phyloP scores from a whole-genome alignment of 1,140 invertebrate species.

The Eulimnadia texana region DNA sequence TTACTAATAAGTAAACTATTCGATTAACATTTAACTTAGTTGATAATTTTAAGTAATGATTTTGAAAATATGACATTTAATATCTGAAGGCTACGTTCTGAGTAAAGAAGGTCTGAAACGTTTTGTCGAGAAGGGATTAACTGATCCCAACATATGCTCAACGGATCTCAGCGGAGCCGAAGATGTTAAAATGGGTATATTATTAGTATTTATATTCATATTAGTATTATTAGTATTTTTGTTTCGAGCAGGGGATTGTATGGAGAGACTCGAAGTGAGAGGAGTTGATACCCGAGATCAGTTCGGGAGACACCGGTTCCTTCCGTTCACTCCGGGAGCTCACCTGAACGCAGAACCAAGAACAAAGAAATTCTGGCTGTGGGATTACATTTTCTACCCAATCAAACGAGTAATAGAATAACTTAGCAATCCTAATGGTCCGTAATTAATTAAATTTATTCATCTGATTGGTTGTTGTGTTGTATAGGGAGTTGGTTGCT shows the following conservation, averaged over 20 bases:
- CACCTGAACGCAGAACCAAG: slow-evolving; percentile 75
- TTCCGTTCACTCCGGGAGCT: slow-evolving; percentile 83
- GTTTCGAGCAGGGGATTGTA: slow-evolving; percentile 48
- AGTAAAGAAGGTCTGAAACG: slow-evolving; percentile 16
- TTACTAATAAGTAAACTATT: too few species aligned
- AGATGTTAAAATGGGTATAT: slow-evolving; percentile 16
- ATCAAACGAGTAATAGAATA: slow-evolving; percentile 51
- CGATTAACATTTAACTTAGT: too few species aligned
- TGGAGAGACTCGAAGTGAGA: slow-evolving; percentile 69
- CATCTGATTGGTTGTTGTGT: slow-evolving; percentile 22
- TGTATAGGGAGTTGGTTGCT: slow-evolving; percentile 82
- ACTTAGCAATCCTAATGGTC: not conserved
- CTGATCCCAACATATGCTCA: slow-evolving; percentile 1
- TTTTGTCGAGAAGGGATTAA: slow-evolving; percentile 11
- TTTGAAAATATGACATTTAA: not conserved
- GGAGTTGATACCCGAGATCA: slow-evolving; percentile 75
- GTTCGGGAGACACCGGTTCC: slow-evolving; percentile 71
- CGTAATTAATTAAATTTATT: not conserved
- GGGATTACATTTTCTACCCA: slow-evolving; percentile 87
- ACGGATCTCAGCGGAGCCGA: slow-evolving; percentile 15
- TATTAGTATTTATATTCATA: too few species aligned
- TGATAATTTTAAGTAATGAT: too few species aligned
- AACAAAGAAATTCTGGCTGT: slow-evolving; percentile 78
- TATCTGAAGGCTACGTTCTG: slow-evolving; percentile 7
- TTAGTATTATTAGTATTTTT: slow-evolving; percentile 4